Base-by-base conservation (phyloP, 2,888 invertebrate species). In the Embidobia sp. region DNA sequence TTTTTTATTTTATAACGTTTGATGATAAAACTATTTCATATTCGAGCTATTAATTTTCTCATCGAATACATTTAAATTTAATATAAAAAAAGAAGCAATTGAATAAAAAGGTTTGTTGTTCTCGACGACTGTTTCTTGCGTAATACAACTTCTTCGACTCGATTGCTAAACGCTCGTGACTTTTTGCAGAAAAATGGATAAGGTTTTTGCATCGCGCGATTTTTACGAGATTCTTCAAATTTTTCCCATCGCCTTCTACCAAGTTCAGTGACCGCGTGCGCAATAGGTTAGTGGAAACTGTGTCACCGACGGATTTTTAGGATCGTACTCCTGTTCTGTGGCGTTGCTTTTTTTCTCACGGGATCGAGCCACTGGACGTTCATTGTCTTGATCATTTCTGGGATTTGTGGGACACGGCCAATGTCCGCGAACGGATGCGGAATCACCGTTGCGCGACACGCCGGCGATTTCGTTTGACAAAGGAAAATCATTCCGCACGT, bases 271-370 rank as follows among this genome's bases (percentile, higher is more conserved):
- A 61, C 70, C 70, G 42, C 40, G 27, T 27, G 46, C 59, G 46
- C 59, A 51, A 66, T 49, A 64, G 79, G 80, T 77, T 77, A 77
- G 67, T 77, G 63, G 69, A 75, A 82, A 81, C 80, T 77, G 77
- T 83, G 82, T 79, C 82, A 79, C 57, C 61, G 48, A 33, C 49
- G 61, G 64, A 79, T 78, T 77, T 78, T 73, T 35, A 42, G 77
- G 31, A 59, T 27, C 19, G 29, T 49, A 26, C 16, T 72, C 22
- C 31, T 46, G 55, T 61, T 61, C 19, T 40, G 42, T 18, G 27
- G 11, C 26, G 40, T 29, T 33, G 63, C 49, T 40, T 55, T 61
- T 53, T 63, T 42, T 57, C 69, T 70, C 59, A 40, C 29, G 49
- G 42, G 26, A 55, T 27, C 27, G 22, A 15, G 7, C 26, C 4